Conservation (phyloP, 2,888 invertebrate species). For the Ashinkailepas kermadecensis region DNA sequence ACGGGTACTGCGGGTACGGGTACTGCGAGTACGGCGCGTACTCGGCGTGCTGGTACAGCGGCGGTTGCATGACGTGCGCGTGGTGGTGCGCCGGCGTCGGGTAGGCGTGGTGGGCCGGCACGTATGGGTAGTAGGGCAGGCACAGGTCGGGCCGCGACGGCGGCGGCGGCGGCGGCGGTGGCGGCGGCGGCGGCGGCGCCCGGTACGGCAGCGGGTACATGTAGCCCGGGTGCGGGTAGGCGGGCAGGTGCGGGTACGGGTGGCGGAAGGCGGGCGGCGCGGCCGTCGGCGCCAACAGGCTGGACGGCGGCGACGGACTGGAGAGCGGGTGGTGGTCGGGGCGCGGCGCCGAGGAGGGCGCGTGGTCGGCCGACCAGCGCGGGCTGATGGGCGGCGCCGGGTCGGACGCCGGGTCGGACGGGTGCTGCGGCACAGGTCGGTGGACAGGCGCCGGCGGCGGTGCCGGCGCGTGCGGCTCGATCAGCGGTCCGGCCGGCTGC, state of each 20-base stretch:
- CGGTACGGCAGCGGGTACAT: neutral
- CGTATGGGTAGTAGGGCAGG: constrained; percentile 4
- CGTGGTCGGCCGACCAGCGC: neutral
- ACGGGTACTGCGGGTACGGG: constrained; percentile 19
- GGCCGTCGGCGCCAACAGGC: neutral
- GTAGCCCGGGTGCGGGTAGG: constrained; percentile 7
- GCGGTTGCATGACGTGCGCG: neutral
- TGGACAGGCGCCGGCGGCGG: neutral
- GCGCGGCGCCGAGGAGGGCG: neutral
- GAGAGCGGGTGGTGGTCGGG: neutral
- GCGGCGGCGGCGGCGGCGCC: neutral
- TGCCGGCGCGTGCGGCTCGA: constrained; percentile 15
- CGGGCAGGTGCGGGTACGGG: neutral
- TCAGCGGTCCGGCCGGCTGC: constrained; percentile 7
- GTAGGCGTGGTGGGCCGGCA: neutral
- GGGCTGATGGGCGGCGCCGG: neutral
- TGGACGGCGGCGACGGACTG: neutral
- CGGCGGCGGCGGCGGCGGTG: neutral
- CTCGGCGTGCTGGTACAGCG: neutral
- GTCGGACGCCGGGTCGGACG: neutral
- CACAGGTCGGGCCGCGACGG: neutral
- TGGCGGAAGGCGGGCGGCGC: neutral
- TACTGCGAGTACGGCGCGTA: constrained; percentile 1
- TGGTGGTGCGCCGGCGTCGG: neutral
- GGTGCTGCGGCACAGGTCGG: constrained; percentile 2